Evolutionary conservation across 2,888 invertebrate genomes (phyloP).

Genomic region (Yponomeuta evonymella): DNA sequence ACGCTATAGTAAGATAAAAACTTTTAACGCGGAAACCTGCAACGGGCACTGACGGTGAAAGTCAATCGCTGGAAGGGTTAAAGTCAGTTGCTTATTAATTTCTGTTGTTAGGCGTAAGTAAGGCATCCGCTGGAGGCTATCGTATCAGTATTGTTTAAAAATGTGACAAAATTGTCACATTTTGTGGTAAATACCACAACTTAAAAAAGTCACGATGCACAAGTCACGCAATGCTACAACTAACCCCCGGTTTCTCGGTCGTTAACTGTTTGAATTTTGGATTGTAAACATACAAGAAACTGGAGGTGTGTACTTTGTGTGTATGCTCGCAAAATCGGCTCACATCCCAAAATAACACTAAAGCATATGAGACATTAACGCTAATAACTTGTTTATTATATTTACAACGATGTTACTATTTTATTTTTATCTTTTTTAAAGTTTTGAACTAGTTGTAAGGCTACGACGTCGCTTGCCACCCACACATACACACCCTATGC

Average conservation of each 20-base stretch:
- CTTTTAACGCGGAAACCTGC: too few relatives aligned
- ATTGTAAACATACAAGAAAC: too few relatives aligned
- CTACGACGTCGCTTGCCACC: slow-evolving; percentile 67
- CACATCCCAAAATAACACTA: slow-evolving; percentile 54
- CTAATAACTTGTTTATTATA: slow-evolving; percentile 49
- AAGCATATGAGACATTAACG: slow-evolving; percentile 50
- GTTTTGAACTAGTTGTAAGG: slow-evolving; percentile 76
- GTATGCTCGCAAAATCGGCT: slow-evolving; percentile 49
- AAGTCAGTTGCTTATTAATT: too few relatives aligned
- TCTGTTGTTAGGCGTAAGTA: too few relatives aligned
- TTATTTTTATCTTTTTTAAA: slow-evolving; percentile 44
- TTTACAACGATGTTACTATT: slow-evolving; percentile 54
- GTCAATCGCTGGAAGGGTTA: too few relatives aligned
- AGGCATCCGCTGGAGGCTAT: too few relatives aligned
- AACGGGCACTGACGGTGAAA: too few relatives aligned
- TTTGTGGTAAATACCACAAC: too few relatives aligned
- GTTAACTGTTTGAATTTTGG: background rate
- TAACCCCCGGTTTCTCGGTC: background rate
- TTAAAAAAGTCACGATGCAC: background rate
- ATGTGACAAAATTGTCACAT: background rate
- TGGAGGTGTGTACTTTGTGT: slow-evolving; percentile 17
- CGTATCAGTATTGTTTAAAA: background rate
- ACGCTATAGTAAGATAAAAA: too few relatives aligned
- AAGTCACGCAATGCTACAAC: slow-evolving; percentile 2
- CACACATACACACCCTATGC: slow-evolving; percentile 55